phyloP scores from a whole-genome alignment of 2,113 vertebrate species.

The Ciconia maguari region DNA sequence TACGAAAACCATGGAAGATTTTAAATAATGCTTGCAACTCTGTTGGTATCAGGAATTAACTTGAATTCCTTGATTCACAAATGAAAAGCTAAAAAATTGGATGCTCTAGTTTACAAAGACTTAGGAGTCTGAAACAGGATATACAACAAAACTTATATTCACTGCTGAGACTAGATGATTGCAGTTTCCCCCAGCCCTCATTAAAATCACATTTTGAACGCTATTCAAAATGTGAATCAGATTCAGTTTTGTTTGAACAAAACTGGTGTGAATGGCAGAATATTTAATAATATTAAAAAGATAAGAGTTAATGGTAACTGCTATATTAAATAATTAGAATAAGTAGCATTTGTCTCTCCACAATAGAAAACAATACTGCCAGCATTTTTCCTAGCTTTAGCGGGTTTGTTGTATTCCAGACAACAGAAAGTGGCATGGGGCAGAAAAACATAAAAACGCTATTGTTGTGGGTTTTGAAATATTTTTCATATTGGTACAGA shows the following conservation, averaged over 20 bases:
- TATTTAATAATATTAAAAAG: background rate
- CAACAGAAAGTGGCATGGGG: background rate
- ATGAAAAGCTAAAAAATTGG: background rate
- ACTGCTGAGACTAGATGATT: background rate
- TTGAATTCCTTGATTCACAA: background rate
- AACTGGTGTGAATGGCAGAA: background rate
- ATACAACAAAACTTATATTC: background rate
- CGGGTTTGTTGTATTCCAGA: background rate
- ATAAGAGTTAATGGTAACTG: background rate
- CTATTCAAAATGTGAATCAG: background rate
- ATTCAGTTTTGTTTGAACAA: background rate
- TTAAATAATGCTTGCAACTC: background rate
- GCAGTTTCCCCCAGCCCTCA: background rate
- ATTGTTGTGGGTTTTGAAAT: background rate
- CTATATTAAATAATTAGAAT: background rate
- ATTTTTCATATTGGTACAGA: background rate
- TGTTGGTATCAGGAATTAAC: background rate
- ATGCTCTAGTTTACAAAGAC: background rate
- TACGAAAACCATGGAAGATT: background rate
- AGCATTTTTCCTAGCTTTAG: background rate
- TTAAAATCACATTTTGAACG: background rate
- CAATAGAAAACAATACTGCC: background rate
- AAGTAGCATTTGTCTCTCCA: background rate
- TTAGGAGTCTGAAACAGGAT: background rate
- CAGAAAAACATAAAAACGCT: background rate